phyloP scores from a whole-genome alignment of 1,140 invertebrate genomes.

The Mercenaria mercenaria region DNA sequence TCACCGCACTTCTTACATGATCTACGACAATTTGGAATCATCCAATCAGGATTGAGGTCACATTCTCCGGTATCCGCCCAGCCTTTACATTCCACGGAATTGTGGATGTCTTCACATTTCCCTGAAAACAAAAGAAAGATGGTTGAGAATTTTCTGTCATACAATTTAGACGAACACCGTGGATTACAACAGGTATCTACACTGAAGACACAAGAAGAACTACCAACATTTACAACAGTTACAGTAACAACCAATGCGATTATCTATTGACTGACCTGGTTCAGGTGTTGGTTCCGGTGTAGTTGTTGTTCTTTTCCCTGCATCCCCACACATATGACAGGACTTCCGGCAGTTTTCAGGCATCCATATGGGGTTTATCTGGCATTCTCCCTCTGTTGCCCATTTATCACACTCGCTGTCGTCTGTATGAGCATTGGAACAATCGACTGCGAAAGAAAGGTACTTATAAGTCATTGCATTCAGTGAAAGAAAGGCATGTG shows the following conservation, averaged over 20 bases:
- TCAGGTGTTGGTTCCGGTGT: background rate
- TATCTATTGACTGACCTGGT: conserved; percentile 17
- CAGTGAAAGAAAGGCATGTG: too few relatives aligned
- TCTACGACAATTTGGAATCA: conserved; percentile 79
- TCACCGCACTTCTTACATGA: conserved; percentile 75
- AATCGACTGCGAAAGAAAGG: conserved; percentile 63
- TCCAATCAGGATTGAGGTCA: conserved; percentile 75
- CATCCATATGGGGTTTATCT: conserved; percentile 77
- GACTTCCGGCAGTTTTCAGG: conserved; percentile 75
- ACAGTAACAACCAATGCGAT: too few relatives aligned
- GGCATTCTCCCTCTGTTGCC: conserved; percentile 77
- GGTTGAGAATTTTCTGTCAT: background rate
- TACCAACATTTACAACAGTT: too few relatives aligned
- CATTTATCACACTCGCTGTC: conserved; percentile 70
- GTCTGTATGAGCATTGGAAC: conserved; percentile 69
- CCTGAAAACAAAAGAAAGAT: conserved; percentile 41
- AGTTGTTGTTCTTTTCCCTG: background rate
- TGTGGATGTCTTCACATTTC: conserved; percentile 70
- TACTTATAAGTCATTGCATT: too few relatives aligned
- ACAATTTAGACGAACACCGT: too few relatives aligned
- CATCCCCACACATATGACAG: conserved; percentile 64
- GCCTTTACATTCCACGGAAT: conserved; percentile 60
- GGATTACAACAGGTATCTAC: too few relatives aligned
- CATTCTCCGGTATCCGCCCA: conserved; percentile 75
- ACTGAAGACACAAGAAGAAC: too few relatives aligned